Percentiles rank a stretch among this genome's conserved stretches.
Evolutionary conservation across 1,140 invertebrate genomes (phyloP).

Genomic region (Drosophila fuyamai): DNA sequence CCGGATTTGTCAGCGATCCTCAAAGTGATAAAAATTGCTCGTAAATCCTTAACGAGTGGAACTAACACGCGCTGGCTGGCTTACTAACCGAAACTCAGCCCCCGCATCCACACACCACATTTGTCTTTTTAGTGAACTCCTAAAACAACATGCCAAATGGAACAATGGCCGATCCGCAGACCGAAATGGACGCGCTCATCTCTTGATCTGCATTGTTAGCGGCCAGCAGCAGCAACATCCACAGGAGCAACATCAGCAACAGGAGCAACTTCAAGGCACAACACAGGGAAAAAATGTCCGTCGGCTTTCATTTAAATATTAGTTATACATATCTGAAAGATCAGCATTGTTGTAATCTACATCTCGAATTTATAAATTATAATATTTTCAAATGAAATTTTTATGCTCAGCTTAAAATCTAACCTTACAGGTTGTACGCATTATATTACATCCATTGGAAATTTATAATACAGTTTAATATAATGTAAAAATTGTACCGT

Average conservation of each 20-base stretch:
- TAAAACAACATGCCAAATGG: slow-evolving; percentile 67
- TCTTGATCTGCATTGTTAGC: slow-evolving; percentile 83
- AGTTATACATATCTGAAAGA: too few species aligned
- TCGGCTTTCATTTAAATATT: not conserved
- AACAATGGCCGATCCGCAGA: slow-evolving; percentile 75
- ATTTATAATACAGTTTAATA: too few species aligned
- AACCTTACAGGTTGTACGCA: too few species aligned
- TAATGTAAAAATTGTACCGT: too few species aligned
- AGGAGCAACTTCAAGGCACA: slow-evolving; percentile 5
- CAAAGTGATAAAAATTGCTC: slow-evolving; percentile 85
- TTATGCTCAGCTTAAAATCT: too few species aligned
- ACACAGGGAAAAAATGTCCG: slow-evolving; percentile 7
- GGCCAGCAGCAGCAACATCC: slow-evolving; percentile 14
- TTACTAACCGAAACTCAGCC: slow-evolving; percentile 9
- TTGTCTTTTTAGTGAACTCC: slow-evolving; percentile 74
- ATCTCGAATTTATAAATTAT: too few species aligned
- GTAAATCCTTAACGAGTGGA: slow-evolving; percentile 85
- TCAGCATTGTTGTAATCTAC: too few species aligned
- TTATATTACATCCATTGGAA: too few species aligned
- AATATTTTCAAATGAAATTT: too few species aligned
- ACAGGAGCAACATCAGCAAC: slow-evolving; percentile 6
- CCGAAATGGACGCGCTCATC: slow-evolving; percentile 78
- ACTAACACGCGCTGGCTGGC: slow-evolving; percentile 74
- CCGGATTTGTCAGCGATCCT: slow-evolving; percentile 85
- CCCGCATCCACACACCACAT: slow-evolving; percentile 54